Evolutionary conservation across 30 jellyfish, hydroid and myxozoan species (phyloP).

Genomic region (Hydra vulgaris): DNA sequence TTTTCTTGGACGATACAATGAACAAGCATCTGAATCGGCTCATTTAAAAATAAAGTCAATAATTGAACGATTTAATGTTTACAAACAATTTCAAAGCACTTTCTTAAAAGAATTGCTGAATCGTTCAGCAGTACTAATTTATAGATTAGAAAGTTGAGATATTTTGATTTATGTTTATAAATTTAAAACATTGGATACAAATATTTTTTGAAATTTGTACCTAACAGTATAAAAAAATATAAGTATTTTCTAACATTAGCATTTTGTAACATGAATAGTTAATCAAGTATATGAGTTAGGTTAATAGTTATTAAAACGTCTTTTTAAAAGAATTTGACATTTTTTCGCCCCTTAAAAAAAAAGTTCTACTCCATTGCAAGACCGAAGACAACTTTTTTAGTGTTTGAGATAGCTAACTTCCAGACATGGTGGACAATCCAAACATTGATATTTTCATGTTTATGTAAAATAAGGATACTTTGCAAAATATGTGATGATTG

Average conservation of each 20-base stretch:
- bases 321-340: background rate
- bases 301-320: background rate
- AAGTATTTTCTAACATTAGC: background rate
- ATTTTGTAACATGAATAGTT: background rate
- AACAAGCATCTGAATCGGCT: background rate
- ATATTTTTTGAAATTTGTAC: too few relatives aligned
- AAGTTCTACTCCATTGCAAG: background rate
- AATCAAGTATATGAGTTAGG: background rate
- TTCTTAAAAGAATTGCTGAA: background rate
- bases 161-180: background rate
- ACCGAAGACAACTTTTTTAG: background rate
- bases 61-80: background rate
- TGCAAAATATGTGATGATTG: too few relatives aligned
- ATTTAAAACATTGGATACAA: background rate
- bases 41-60: background rate
- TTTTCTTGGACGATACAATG: background rate
- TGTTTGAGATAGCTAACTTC: background rate
- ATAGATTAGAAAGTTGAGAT: background rate
- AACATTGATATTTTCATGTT: too few relatives aligned
- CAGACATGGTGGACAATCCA: too few relatives aligned
- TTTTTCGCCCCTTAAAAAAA: background rate
- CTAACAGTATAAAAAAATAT: background rate
- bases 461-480: too few relatives aligned
- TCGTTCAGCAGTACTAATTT: background rate
- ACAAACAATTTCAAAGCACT: background rate